phyloP scores from a whole-genome alignment of 2,797 vertebrate species.

The Peromyscus attwateri region DNA sequence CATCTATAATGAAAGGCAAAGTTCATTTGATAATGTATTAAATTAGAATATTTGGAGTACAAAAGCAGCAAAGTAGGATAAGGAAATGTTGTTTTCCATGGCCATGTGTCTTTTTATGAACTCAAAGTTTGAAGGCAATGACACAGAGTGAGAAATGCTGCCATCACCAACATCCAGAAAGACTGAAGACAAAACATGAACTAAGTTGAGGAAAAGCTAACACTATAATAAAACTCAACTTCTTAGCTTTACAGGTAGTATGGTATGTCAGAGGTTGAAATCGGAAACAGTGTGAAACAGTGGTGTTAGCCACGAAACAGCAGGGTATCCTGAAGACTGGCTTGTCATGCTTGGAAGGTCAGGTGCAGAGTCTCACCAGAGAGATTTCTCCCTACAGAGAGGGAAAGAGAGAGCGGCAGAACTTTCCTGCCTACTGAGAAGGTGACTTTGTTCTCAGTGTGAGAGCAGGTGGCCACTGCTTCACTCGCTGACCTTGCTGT shows the following conservation, averaged over 20 bases:
- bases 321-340: rapidly evolving
- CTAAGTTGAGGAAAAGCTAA: slow-evolving; percentile 42
- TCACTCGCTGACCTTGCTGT: slow-evolving; percentile 62
- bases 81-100: neutral
- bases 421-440: slow-evolving; percentile 58
- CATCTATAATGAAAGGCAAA: neutral
- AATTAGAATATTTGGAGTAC: neutral
- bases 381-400: slow-evolving; percentile 52
- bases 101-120: neutral
- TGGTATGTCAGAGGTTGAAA: slow-evolving; percentile 52
- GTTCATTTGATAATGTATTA: neutral
- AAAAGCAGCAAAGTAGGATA: no score
- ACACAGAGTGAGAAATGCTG: neutral
- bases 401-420: slow-evolving; percentile 47
- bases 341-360: slow-evolving; percentile 63
- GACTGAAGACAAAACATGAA: neutral
- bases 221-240: neutral
- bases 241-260: slow-evolving; percentile 58
- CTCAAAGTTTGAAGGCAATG: neutral
- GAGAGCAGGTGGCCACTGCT: slow-evolving; percentile 72
- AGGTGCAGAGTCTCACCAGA: slow-evolving; percentile 11
- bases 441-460: slow-evolving; percentile 78
- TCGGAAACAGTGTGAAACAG: slow-evolving; percentile 27
- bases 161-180: slow-evolving; percentile 26
- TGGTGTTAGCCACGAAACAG: slow-evolving; percentile 60